Base-by-base conservation (phyloP, 2,888 invertebrate genomes). In the Athrips mouffetella region DNA sequence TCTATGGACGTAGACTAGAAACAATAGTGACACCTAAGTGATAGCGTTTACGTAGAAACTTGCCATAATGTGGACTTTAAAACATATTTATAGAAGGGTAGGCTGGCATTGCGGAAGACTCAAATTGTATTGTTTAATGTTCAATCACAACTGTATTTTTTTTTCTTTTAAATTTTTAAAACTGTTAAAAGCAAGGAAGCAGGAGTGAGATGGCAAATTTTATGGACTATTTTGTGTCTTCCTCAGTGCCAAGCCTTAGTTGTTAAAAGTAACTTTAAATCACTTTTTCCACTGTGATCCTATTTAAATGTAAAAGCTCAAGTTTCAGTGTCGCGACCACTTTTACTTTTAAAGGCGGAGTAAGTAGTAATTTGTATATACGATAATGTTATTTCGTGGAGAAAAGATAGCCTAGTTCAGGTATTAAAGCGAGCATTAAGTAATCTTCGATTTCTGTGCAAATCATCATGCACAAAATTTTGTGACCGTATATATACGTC, bases 281-380 rank as follows among this genome's bases (percentile, higher is more conserved):
- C 83, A 87, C 87, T 86, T 82, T 85, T 81, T 87, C 85, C 88
- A 88, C 88, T 88, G 88, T 88, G 88, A 88, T 88, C 88, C 87
- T 87, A 85, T 78, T 81, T 80, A 80, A 81, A 77, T 79, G 67
- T 83, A 77, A 37, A 83, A 77, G 88, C 88, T 88, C 87, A 86
- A 86, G 72, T 69, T 76, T 79, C 78, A 75, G 73, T 75, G 78
- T 78, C 70, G 80, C 82, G 76, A 82, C 79, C 80, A 76, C 65
- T 59, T 70, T 69, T 64, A 53, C 55, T 68, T 68, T 51, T 62
- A 55, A 44, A 46, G 61, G 65, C 65, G 63, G 62, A 56, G 65
- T 71, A 75, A 56, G 65, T 71, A 75, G 74, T 73, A 70, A 72
- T 71, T 73, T 84, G 83, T 83, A 83, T 61, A 84, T 82, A 84